These are phyloP conservation scores for Glossosoma conforme DNA, from an alignment of 1,140 invertebrate species.

Conservation along the genomic window DNA sequence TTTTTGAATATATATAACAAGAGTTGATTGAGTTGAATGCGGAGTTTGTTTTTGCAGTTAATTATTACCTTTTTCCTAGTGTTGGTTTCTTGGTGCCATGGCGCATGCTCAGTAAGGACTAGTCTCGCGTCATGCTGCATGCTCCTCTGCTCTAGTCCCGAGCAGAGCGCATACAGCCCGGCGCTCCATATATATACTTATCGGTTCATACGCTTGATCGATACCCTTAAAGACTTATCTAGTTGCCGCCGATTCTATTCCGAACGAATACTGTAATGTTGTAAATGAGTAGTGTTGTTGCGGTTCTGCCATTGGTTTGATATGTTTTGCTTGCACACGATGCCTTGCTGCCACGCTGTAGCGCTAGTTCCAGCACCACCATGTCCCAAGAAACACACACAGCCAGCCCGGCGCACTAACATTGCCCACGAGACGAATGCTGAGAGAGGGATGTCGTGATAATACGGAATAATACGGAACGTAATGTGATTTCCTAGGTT, in stretches of 20 bases:
- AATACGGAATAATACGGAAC: no score
- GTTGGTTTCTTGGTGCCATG: constrained; percentile 55
- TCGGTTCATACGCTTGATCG: constrained; percentile 5
- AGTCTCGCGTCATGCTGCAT: constrained; percentile 47
- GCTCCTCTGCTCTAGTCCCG: constrained; percentile 37
- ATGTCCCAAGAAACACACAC: constrained; percentile 49
- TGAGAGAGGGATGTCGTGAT: constrained; percentile 1
- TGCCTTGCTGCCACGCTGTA: constrained; percentile 52
- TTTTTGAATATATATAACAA: constrained; percentile 25
- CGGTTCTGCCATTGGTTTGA: constrained; percentile 36
- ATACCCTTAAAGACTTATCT: constrained; percentile 2
- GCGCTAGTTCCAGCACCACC: constrained; percentile 51
- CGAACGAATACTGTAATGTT: constrained; percentile 51
- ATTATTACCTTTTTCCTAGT: constrained; percentile 53
- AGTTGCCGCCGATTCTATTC: constrained; percentile 47
- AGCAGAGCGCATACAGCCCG: constrained; percentile 47
- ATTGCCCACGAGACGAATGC: constrained; percentile 8
- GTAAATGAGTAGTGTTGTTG: constrained; percentile 51
- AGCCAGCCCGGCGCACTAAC: constrained; percentile 42
- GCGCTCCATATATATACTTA: constrained; percentile 43
- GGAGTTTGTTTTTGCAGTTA: constrained; percentile 55
- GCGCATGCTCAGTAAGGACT: constrained; percentile 52
- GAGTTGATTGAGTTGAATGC: constrained; percentile 52
- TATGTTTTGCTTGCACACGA: constrained; percentile 52
- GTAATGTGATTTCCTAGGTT: neutral